Conservation (phyloP, 2,113 vertebrate genomes). For the Sceloporus undulatus region DNA sequence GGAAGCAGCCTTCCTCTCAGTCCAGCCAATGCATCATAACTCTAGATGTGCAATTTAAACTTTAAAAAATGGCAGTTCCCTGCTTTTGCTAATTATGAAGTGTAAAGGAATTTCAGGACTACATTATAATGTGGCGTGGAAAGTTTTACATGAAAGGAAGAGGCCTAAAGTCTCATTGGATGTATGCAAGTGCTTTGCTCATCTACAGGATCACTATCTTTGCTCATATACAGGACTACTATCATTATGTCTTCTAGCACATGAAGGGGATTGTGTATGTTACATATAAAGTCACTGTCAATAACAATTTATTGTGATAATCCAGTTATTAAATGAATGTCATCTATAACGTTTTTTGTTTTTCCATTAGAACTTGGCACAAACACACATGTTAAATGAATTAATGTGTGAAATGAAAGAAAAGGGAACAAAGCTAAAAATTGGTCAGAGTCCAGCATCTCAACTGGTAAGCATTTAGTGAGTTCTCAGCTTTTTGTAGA, state of each 20-base stretch:
- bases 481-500: constrained; percentile 8
- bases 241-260: not conserved
- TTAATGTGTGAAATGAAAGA: constrained; percentile 94
- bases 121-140: not conserved
- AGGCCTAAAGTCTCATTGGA: not conserved
- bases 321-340: not conserved
- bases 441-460: constrained; percentile 83
- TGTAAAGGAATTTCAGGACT: not conserved
- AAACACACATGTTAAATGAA: constrained; percentile 93
- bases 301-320: not conserved
- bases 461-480: constrained; percentile 82
- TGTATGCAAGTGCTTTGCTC: not conserved
- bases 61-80: too few relatives aligned
- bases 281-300: not conserved
- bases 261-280: not conserved
- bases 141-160: not conserved
- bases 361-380: constrained; percentile 90
- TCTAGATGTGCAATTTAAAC: not conserved
- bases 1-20: not conserved
- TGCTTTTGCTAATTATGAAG: not conserved
- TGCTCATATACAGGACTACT: not conserved
- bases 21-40: not conserved
- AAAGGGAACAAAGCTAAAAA: constrained; percentile 92
- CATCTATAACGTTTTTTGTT: constrained; percentile 4
- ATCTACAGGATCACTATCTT: not conserved